Percentiles rank a stretch among this genome's conserved stretches.
phyloP scores from a whole-genome alignment of 2,888 invertebrate species.

The Nomada fabriciana region DNA sequence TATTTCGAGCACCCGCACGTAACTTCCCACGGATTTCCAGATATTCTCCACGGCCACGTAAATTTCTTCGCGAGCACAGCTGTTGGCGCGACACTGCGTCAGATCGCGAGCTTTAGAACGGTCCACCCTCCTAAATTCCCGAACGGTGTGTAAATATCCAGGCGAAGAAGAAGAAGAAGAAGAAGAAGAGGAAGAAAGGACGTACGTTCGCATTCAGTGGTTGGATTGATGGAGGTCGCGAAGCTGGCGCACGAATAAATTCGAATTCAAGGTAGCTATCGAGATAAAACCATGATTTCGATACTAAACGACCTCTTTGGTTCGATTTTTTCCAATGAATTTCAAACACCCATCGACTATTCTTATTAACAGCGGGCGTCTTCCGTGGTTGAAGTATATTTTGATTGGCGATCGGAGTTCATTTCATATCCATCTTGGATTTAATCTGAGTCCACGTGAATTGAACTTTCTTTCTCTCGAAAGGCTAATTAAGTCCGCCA shows the following conservation, averaged over 20 bases:
- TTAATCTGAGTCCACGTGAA: no score
- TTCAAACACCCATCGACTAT: no score
- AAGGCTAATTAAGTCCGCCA: no score
- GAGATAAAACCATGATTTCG: neutral
- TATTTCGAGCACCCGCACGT: neutral
- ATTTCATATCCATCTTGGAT: no score
- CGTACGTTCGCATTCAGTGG: conserved; percentile 4
- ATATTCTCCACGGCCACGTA: conserved; percentile 14
- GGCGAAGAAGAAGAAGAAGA: neutral
- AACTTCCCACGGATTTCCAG: neutral
- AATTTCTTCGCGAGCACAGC: conserved; percentile 47
- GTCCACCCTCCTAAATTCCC: conserved; percentile 48
- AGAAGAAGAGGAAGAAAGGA: conserved; percentile 4
- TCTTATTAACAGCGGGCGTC: no score
- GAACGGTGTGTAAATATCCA: conserved; percentile 46
- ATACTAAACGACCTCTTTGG: neutral
- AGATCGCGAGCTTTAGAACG: conserved; percentile 40
- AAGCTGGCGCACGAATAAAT: neutral
- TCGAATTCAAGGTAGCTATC: neutral
- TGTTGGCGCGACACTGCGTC: conserved; percentile 32
- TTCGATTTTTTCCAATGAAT: no score
- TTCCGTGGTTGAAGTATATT: no score
- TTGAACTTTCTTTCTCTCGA: no score
- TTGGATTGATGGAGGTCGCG: conserved; percentile 21
- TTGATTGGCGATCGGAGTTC: no score